phyloP scores from a whole-genome alignment of 1,140 invertebrate genomes.

The Dreissena rostriformis region DNA sequence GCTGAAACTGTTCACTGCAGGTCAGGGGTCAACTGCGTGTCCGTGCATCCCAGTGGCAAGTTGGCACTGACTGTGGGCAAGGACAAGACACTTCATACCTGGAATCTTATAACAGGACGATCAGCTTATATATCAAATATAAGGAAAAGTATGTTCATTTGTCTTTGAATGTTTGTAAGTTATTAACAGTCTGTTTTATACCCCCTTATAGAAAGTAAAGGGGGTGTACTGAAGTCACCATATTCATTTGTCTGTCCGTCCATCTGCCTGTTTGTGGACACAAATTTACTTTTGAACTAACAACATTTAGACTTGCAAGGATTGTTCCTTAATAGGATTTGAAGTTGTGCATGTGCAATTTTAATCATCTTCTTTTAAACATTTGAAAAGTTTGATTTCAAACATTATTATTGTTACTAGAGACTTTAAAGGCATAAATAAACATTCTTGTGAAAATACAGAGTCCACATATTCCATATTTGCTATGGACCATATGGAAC shows the following conservation, averaged over 20 bases:
- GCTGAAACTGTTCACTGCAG: conserved; percentile 69
- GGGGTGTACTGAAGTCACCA: neutral
- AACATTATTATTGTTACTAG: no score
- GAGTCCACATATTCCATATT: no score
- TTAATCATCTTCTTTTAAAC: no score
- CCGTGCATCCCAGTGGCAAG: conserved; percentile 93
- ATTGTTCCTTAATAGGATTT: no score
- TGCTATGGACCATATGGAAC: no score
- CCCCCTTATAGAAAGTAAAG: neutral
- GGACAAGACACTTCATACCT: conserved; percentile 92
- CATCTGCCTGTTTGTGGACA: neutral
- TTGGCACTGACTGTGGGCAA: conserved; percentile 92
- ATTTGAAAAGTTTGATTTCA: no score
- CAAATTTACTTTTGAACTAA: no score
- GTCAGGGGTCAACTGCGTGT: conserved; percentile 75
- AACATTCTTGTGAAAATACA: no score
- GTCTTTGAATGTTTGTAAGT: neutral
- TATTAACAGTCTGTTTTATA: neutral
- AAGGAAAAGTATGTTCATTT: conserved; percentile 76
- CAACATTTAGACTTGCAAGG: no score
- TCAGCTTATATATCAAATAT: conserved; percentile 94
- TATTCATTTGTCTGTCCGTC: neutral
- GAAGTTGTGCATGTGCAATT: no score
- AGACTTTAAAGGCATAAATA: no score
- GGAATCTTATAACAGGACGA: conserved; percentile 96